These are phyloP conservation scores for Pseudocheirus occidentalis DNA, from an alignment of 2,797 vertebrate genomes.

Conservation along the genomic window DNA sequence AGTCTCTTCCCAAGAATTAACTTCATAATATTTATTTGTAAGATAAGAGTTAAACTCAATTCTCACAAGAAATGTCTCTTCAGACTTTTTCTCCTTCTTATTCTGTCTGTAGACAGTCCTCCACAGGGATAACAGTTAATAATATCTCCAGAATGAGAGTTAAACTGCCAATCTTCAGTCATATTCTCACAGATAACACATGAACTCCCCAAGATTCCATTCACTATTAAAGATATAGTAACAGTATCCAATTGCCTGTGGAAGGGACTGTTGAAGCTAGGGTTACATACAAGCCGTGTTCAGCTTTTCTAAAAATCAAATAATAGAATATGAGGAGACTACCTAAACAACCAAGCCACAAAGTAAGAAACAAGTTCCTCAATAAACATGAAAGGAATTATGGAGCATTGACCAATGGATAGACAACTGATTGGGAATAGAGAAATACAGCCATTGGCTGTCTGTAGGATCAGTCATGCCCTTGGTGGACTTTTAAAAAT, in stretches of 20 bases:
- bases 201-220: no score
- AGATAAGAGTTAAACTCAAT: background rate
- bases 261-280: background rate
- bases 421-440: background rate
- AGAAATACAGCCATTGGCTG: background rate
- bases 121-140: background rate
- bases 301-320: background rate
- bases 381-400: constrained; percentile 13
- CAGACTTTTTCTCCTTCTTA: background rate
- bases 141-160: background rate
- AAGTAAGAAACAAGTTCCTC: constrained; percentile 15
- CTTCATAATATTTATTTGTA: background rate
- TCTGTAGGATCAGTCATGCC: background rate
- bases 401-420: background rate
- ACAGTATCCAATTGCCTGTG: background rate
- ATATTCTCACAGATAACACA: background rate
- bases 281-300: background rate
- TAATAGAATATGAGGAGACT: background rate
- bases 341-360: background rate
- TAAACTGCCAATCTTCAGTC: background rate
- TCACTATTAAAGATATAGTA: background rate
- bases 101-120: background rate
- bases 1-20: background rate
- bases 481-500: background rate
- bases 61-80: background rate